Evolutionary conservation across 2,113 vertebrate genomes (phyloP), one percentile per base, ranked within the genome.

Genomic region (Chionodraco myersi): DNA sequence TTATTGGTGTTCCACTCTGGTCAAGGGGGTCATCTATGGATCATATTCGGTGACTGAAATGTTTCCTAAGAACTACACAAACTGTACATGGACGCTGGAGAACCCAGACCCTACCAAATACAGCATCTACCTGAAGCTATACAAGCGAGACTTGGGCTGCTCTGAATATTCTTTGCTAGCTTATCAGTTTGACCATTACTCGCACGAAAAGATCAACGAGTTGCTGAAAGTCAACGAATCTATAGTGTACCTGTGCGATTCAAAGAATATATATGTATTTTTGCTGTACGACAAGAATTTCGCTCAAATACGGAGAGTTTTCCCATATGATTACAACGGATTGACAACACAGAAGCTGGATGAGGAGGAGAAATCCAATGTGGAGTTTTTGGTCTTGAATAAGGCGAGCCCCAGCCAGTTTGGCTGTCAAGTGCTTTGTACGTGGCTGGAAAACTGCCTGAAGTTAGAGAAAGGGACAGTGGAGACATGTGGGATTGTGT

Each of bases 51-150:
- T 99, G 95, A 97, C 95, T 95, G 97, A 99, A 93, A 98, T 99
- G 97, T 99, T 99, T 96, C 98, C 98, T 91, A 99, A 99, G 94
- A 99, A 99, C 97, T 98, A 98, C 92, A 99, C 98, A 92, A 99
- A 99, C 96, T 99, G 98, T 94, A 99, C 98, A 87, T 99, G 98
- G 98, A 99, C 98, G 73, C 95, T 99, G 96, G 98, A 99, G 95
- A 99, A 99, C 94, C 98, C 98, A 94, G 98, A 99, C 94, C 98
- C 98, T 72, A 99, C 98, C 96, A 99, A 99, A 98, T 99, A 99
- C 95, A 99, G 98, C 90, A 99, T 99, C 97, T 99, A 99, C 97
- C 97, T 99, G 96, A 99, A 99, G 96, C 96, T 99, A 95, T 98
- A 97, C 96, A 99, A 99, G 95, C 97, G 95, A 91, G 97, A 99